Percentiles rank a stretch among this genome's conserved stretches.
phyloP scores from a whole-genome alignment of 2,888 invertebrate species.

The Rhagonycha fulva region DNA sequence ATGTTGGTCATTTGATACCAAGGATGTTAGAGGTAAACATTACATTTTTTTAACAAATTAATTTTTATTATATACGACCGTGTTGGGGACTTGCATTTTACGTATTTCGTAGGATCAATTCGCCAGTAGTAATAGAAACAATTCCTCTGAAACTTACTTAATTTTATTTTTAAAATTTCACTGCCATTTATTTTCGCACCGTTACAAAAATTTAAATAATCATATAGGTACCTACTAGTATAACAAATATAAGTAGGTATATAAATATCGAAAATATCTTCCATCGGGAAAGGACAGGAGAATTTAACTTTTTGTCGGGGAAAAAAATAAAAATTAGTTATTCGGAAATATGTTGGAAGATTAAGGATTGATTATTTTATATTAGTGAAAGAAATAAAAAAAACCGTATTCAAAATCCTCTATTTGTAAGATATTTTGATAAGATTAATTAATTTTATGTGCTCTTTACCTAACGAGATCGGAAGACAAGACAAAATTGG shows the following conservation, averaged over 20 bases:
- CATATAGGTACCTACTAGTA: no score
- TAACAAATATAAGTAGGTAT: no score
- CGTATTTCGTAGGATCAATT: not conserved
- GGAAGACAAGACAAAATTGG: conserved; percentile 1
- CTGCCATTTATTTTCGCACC: no score
- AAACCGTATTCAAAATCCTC: not conserved
- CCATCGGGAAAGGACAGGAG: no score
- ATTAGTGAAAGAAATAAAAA: not conserved
- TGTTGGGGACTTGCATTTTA: not conserved
- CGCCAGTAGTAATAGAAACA: not conserved
- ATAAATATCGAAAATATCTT: no score
- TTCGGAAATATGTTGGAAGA: no score
- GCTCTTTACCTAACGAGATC: not conserved
- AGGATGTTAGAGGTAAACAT: conserved; percentile 23
- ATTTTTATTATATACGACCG: not conserved
- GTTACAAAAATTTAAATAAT: no score
- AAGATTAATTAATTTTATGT: not conserved
- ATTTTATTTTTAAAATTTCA: no score
- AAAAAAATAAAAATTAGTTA: no score
- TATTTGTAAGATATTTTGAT: not conserved
- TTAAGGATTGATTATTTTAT: no score
- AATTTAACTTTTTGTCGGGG: no score
- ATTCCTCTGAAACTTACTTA: no score
- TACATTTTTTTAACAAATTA: not conserved
- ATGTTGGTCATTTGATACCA: conserved; percentile 18